Evolutionary conservation across 2,113 vertebrate genomes (phyloP).

Genomic region (Accipiter virgatus): DNA sequence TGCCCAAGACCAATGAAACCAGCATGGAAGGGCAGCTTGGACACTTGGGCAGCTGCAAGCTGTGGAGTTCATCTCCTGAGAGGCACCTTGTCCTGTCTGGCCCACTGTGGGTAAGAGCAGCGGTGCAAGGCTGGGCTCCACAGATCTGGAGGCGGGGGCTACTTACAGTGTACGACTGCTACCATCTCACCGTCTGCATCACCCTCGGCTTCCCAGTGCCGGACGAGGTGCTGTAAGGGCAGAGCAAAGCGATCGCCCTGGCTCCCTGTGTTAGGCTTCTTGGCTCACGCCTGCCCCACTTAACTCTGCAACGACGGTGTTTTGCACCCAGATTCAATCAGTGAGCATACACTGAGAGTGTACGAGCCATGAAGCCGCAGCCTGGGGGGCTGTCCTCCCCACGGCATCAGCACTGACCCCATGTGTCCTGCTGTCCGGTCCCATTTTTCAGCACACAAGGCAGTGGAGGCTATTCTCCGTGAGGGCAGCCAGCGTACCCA

Average conservation of each 20-base stretch:
- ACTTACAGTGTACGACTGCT: accelerated
- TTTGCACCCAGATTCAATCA: background rate
- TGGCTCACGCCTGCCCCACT: background rate
- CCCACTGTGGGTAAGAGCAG: background rate
- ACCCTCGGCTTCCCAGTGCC: background rate
- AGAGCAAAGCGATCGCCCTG: accelerated
- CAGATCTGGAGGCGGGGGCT: background rate
- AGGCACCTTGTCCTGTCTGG: background rate
- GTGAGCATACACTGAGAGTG: accelerated
- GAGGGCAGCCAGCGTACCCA: background rate
- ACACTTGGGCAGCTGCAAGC: background rate
- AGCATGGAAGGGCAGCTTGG: background rate
- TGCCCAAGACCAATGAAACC: background rate
- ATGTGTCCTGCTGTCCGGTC: background rate
- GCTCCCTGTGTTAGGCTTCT: background rate
- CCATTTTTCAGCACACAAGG: background rate
- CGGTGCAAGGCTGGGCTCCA: background rate
- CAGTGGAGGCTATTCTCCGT: accelerated
- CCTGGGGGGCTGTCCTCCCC: background rate
- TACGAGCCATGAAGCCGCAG: accelerated
- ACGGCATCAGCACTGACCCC: accelerated
- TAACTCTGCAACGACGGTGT: background rate
- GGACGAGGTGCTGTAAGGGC: accelerated
- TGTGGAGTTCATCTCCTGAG: background rate
- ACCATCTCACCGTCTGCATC: accelerated